Conservation (phyloP, 2,113 vertebrate species). For the Equus quagga region DNA sequence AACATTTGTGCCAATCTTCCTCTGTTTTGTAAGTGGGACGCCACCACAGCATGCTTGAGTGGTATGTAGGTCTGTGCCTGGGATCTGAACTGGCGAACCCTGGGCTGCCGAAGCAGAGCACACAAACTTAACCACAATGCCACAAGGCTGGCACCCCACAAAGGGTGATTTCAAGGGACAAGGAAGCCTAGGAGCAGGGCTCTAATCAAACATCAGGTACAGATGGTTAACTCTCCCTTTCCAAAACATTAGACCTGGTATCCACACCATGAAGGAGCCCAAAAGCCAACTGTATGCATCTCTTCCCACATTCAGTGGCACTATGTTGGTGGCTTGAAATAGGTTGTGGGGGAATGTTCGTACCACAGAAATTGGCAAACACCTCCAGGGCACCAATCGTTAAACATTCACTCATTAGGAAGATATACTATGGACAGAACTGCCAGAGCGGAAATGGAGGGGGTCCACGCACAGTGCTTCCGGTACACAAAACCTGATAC, state of each 20-base stretch:
- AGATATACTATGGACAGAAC: not conserved
- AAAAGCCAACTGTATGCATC: not conserved
- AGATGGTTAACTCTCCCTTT: not conserved
- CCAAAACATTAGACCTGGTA: not conserved
- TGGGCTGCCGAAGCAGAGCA: too few relatives aligned
- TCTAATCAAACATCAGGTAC: not conserved
- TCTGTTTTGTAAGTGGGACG: too few relatives aligned
- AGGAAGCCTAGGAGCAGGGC: not conserved
- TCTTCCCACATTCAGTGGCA: not conserved
- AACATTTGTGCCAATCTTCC: too few relatives aligned
- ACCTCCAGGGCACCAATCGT: not conserved
- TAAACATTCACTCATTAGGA: not conserved
- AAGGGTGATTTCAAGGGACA: not conserved
- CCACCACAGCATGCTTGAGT: too few relatives aligned
- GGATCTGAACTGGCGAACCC: too few relatives aligned
- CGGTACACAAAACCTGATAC: not conserved
- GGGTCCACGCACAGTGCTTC: not conserved
- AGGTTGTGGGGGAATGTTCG: not conserved
- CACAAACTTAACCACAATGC: too few relatives aligned
- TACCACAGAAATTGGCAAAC: not conserved
- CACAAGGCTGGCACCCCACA: not conserved
- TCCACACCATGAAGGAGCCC: rapidly evolving
- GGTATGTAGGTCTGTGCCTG: too few relatives aligned
- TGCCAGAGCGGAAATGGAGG: not conserved
- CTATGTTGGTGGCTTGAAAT: not conserved